phyloP scores from a whole-genome alignment of 2,888 invertebrate genomes.

The Labia minor region DNA sequence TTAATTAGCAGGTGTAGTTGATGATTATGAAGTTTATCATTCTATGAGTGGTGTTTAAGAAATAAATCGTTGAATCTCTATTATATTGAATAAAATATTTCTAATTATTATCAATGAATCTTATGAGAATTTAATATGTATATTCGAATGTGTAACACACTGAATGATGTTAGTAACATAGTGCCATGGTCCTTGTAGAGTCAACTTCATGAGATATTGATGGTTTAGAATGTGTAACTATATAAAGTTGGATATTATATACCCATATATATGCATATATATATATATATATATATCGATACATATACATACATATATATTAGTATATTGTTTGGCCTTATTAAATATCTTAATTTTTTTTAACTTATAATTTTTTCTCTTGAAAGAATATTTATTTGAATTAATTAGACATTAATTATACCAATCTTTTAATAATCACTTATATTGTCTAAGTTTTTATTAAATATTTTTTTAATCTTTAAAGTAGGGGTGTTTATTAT shows the following conservation, averaged over 20 bases:
- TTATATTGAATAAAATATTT: neutral
- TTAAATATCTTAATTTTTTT: neutral
- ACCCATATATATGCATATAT: too few species aligned
- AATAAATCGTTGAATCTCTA: neutral
- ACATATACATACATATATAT: too few species aligned
- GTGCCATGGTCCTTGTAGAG: slow-evolving; percentile 2
- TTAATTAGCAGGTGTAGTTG: neutral
- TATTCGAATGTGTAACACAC: neutral
- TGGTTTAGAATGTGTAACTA: neutral
- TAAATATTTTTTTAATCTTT: slow-evolving; percentile 5
- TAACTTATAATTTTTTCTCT: neutral
- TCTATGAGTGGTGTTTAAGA: neutral
- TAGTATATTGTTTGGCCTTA: neutral
- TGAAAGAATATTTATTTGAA: neutral
- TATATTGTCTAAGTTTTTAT: neutral
- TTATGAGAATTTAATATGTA: neutral
- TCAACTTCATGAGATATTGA: neutral
- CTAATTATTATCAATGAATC: neutral
- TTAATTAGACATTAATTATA: neutral
- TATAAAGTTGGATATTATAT: neutral
- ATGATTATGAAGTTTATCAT: slow-evolving; percentile 7
- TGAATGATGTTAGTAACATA: neutral
- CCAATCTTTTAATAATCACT: neutral
- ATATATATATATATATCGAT: too few species aligned
- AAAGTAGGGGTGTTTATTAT: slow-evolving; percentile 5